These are phyloP conservation scores for Geopemphigus sp. DNA, from an alignment of 1,140 invertebrate species.

Conservation along the genomic window DNA sequence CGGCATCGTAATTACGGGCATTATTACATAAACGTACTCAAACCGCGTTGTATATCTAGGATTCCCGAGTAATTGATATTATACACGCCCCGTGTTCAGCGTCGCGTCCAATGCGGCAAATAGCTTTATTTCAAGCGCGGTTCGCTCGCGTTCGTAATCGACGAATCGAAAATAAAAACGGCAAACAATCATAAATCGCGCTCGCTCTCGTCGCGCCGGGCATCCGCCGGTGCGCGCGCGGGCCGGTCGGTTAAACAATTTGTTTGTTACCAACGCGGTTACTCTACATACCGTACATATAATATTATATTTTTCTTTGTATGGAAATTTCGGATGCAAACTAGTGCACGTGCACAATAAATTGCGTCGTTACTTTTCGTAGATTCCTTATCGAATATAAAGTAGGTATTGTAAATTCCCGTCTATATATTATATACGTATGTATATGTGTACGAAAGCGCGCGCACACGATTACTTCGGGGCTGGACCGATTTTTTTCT, in stretches of 20 bases:
- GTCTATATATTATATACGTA: neutral
- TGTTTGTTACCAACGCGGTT: conserved; percentile 11
- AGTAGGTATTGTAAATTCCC: conserved; percentile 26
- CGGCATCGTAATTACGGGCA: neutral
- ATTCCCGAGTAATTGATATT: no score
- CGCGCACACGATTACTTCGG: neutral
- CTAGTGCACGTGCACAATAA: neutral
- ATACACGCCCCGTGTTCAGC: no score
- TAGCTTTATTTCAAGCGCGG: no score
- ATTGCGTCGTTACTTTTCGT: conserved; percentile 19
- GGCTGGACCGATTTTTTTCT: conserved; percentile 2
- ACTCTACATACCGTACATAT: no score
- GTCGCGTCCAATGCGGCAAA: no score
- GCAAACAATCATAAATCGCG: no score
- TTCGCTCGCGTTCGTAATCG: neutral
- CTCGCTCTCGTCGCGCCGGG: neutral
- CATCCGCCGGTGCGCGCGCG: no score
- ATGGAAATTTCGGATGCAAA: conserved; percentile 16
- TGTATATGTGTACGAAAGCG: neutral
- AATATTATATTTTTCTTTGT: conserved; percentile 22
- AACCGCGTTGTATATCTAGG: no score
- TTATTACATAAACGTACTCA: no score
- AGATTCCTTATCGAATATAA: conserved; percentile 38
- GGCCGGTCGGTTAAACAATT: neutral
- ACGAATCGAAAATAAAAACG: neutral